Conservation (phyloP, 2,797 vertebrate species). For the Hypotaenidia okinawae region DNA sequence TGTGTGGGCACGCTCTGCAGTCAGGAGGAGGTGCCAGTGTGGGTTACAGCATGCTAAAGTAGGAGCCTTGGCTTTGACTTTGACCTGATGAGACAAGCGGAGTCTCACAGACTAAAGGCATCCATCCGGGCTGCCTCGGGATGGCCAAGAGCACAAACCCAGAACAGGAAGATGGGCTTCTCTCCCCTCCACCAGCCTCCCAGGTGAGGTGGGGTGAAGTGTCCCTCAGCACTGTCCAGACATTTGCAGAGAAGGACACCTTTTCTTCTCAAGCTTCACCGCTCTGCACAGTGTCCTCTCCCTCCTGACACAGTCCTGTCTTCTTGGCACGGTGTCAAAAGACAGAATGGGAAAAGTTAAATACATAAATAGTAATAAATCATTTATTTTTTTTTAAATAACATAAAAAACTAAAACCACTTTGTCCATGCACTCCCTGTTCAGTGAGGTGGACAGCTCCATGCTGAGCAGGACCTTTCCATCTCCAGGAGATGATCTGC, state of each 20-base stretch:
- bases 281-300: not conserved
- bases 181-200: not conserved
- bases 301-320: fast-evolving
- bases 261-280: not conserved
- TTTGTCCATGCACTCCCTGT: not conserved
- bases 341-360: not conserved
- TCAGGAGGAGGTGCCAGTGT: not conserved
- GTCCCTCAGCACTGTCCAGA: not conserved
- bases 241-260: not conserved
- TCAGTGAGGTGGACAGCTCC: not conserved
- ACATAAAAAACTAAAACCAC: not conserved
- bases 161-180: not conserved
- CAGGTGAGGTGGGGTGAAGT: not conserved
- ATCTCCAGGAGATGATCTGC: not conserved
- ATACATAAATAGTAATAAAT: too few species aligned
- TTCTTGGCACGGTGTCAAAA: not conserved
- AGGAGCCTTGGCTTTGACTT: not conserved
- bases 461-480: not conserved
- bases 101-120: not conserved
- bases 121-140: not conserved
- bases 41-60: not conserved
- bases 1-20: not conserved
- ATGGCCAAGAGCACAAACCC: not conserved
- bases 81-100: not conserved
- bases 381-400: too few species aligned